Evolutionary conservation across 2,888 invertebrate genomes (phyloP).

Genomic region (Drosophila antonietae): DNA sequence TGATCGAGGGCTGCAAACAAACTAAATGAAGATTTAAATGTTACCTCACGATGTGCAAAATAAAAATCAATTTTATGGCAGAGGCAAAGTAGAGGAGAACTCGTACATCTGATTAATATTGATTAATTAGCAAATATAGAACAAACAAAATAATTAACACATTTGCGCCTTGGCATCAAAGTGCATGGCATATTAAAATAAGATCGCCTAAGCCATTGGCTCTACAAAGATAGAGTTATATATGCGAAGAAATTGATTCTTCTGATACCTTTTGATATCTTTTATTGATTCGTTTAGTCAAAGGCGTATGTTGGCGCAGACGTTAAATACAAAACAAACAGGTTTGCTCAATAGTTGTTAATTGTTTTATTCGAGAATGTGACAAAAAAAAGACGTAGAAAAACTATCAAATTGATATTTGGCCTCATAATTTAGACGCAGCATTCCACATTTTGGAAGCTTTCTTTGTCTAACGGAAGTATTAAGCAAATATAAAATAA

Average conservation of each 20-base stretch:
- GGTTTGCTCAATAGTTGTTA: constrained; percentile 46
- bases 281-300: neutral
- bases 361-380: constrained; percentile 15
- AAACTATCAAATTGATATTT: neutral
- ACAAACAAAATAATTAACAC: constrained; percentile 52
- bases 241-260: constrained; percentile 6
- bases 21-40: constrained; percentile 41
- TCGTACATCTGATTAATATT: constrained; percentile 20
- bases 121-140: constrained; percentile 54
- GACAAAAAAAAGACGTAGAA: neutral
- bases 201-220: constrained; percentile 6
- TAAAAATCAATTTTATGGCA: constrained; percentile 41
- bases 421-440: neutral
- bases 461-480: too few species aligned
- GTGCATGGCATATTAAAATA: constrained; percentile 28
- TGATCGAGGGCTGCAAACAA: constrained; percentile 1
- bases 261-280: neutral
- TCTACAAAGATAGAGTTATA: neutral
- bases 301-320: neutral
- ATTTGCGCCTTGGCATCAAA: neutral
- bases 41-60: constrained; percentile 43
- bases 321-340: constrained; percentile 30
- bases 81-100: constrained; percentile 21
- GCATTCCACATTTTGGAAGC: neutral
- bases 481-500: too few species aligned